These are phyloP conservation scores for Hylyphantes graminicola DNA, from an alignment of 1,140 invertebrate genomes.

Conservation along the genomic window DNA sequence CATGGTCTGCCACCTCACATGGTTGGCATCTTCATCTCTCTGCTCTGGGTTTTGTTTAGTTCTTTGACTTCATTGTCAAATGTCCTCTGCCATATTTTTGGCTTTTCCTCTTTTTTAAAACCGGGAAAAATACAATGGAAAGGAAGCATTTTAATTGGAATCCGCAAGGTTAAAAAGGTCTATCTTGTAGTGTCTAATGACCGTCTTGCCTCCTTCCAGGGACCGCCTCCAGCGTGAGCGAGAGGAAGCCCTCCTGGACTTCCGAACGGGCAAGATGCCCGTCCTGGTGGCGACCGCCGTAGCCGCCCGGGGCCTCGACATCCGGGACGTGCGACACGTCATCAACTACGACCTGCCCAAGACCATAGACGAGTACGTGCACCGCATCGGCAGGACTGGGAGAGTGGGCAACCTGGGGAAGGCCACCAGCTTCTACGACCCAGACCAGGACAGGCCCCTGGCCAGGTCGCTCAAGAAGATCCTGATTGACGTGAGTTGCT, in stretches of 20 bases:
- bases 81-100: too few relatives aligned
- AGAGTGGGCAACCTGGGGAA: conserved; percentile 90
- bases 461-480: conserved; percentile 78
- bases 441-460: conserved; percentile 73
- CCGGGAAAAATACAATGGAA: too few relatives aligned
- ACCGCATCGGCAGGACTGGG: conserved; percentile 94
- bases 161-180: too few relatives aligned
- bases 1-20: too few relatives aligned
- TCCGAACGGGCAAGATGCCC: conserved; percentile 78
- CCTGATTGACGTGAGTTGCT: conserved; percentile 70
- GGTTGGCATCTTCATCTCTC: too few relatives aligned
- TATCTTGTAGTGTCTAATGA: not conserved
- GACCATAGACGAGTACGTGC: conserved; percentile 91
- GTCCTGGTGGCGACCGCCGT: conserved; percentile 93
- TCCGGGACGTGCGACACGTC: conserved; percentile 85
- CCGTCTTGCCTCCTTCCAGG: conserved; percentile 73
- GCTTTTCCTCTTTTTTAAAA: too few relatives aligned
- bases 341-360: conserved; percentile 93
- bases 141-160: too few relatives aligned
- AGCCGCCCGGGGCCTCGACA: conserved; percentile 88
- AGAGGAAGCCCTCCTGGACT: conserved; percentile 87
- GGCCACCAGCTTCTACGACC: conserved; percentile 88
- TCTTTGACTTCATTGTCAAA: too few relatives aligned
- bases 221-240: conserved; percentile 89
- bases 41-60: too few relatives aligned